phyloP scores from a whole-genome alignment of 2,888 invertebrate species.

The Tupiocoris notatus region DNA sequence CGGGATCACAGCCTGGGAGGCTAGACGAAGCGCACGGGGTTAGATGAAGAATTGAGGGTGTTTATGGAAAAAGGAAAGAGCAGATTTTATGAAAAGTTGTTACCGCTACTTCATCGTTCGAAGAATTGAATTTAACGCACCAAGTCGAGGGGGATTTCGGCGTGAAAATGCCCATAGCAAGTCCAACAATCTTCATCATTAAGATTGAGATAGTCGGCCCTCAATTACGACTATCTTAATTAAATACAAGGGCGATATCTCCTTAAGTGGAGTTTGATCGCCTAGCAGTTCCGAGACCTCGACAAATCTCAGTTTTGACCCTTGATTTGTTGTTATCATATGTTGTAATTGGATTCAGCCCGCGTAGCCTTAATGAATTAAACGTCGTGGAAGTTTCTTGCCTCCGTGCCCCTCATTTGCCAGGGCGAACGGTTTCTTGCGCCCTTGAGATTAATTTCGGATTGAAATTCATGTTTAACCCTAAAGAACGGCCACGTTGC shows the following conservation, averaged over 20 bases:
- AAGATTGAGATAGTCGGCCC: slow-evolving; percentile 11
- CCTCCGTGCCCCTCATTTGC: background rate
- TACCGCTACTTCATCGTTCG: too few relatives aligned
- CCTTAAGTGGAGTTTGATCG: slow-evolving; percentile 36
- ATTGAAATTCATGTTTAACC: slow-evolving; percentile 50
- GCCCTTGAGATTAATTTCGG: slow-evolving; percentile 49
- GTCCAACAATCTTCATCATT: background rate
- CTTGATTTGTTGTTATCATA: slow-evolving; percentile 43
- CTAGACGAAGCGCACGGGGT: too few relatives aligned
- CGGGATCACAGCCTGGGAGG: too few relatives aligned
- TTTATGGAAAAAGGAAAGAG: too few relatives aligned
- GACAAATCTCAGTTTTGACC: slow-evolving; percentile 44
- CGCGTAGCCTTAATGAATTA: slow-evolving; percentile 43
- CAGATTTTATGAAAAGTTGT: too few relatives aligned
- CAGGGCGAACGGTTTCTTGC: slow-evolving; percentile 34
- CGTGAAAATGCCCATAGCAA: background rate
- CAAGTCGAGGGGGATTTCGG: too few relatives aligned
- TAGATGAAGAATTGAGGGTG: too few relatives aligned
- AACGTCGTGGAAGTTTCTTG: slow-evolving; percentile 29
- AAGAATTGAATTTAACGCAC: too few relatives aligned
- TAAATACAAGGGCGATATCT: slow-evolving; percentile 32
- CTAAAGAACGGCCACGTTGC: slow-evolving; percentile 1
- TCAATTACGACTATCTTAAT: slow-evolving; percentile 40
- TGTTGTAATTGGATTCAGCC: slow-evolving; percentile 42
- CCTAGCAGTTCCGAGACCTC: background rate